A percentile compares a stretch with the other conserved stretches of the same genome.
These are phyloP conservation scores for Tor tambroides DNA, from an alignment of 2,113 vertebrate species.

Conservation along the genomic window DNA sequence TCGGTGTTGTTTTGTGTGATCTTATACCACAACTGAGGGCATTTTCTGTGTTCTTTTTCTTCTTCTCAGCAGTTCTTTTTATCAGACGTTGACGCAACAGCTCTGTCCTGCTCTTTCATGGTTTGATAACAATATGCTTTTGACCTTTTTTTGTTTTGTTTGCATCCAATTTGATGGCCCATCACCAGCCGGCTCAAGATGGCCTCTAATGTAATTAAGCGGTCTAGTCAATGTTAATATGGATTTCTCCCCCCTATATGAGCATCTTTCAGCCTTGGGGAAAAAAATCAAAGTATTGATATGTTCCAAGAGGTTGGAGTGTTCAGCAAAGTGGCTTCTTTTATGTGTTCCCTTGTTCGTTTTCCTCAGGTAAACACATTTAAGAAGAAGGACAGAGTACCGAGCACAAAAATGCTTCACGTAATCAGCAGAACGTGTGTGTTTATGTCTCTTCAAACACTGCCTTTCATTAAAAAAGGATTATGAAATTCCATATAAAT, in stretches of 20 bases:
- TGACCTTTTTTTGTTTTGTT: constrained; percentile 74
- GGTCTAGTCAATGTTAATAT: constrained; percentile 69
- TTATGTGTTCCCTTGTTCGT: constrained; percentile 66
- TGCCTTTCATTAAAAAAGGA: constrained; percentile 23
- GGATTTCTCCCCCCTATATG: constrained; percentile 65
- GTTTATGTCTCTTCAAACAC: constrained; percentile 24
- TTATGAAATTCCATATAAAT: constrained; percentile 46
- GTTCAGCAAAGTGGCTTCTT: constrained; percentile 61
- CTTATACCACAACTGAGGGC: constrained; percentile 49
- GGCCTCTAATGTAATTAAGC: constrained; percentile 76
- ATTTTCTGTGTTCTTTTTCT: constrained; percentile 7
- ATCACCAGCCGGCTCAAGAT: constrained; percentile 69
- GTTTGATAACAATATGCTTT: constrained; percentile 59
- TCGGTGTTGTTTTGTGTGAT: constrained; percentile 52
- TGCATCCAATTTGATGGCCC: constrained; percentile 67
- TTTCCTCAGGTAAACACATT: constrained; percentile 52
- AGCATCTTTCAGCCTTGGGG: constrained; percentile 63
- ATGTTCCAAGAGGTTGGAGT: constrained; percentile 75
- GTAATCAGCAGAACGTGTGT: neutral
- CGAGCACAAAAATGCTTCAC: constrained; percentile 4
- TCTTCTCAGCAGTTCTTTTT: constrained; percentile 40
- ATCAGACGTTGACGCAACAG: constrained; percentile 57
- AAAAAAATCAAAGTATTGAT: constrained; percentile 73
- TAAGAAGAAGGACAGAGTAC: constrained; percentile 6
- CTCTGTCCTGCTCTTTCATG: constrained; percentile 47